Percentiles rank a stretch among this genome's conserved stretches.
These are phyloP conservation scores for Aphelinus atriplicis DNA, from an alignment of 1,140 invertebrate genomes.

Conservation along the genomic window DNA sequence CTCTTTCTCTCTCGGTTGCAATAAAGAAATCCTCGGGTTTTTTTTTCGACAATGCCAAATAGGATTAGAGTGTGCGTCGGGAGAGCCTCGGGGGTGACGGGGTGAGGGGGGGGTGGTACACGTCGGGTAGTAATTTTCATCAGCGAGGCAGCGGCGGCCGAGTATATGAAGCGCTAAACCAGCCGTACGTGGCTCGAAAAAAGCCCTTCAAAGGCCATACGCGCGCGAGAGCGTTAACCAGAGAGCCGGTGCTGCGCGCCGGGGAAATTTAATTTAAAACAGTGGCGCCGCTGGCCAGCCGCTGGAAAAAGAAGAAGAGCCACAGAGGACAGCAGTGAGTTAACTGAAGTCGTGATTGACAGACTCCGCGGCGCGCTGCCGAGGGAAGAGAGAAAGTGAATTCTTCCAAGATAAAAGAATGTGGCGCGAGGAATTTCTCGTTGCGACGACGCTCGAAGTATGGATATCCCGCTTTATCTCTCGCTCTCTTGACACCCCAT, in stretches of 20 bases:
- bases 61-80: too few species aligned
- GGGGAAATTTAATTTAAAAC: conserved; percentile 33
- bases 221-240: not conserved
- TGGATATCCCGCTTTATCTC: too few species aligned
- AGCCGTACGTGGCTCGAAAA: too few species aligned
- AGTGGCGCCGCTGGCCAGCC: not conserved
- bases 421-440: not conserved
- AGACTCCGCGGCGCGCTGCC: conserved; percentile 2
- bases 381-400: conserved; percentile 12
- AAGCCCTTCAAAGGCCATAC: not conserved
- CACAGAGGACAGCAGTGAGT: conserved; percentile 17
- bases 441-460: too few species aligned
- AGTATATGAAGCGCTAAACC: not conserved
- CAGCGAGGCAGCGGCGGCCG: not conserved
- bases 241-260: not conserved
- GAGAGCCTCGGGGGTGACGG: too few species aligned
- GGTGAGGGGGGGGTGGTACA: too few species aligned
- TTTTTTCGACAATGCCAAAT: too few species aligned
- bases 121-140: conserved; percentile 8
- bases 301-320: conserved; percentile 19
- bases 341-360: conserved; percentile 30
- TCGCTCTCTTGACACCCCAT: too few species aligned
- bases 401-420: conserved; percentile 4
- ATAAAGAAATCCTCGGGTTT: too few species aligned
- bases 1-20: too few species aligned